These are phyloP conservation scores for Gymnosoma rotundatum DNA, from an alignment of 2,888 invertebrate genomes.

Conservation along the genomic window DNA sequence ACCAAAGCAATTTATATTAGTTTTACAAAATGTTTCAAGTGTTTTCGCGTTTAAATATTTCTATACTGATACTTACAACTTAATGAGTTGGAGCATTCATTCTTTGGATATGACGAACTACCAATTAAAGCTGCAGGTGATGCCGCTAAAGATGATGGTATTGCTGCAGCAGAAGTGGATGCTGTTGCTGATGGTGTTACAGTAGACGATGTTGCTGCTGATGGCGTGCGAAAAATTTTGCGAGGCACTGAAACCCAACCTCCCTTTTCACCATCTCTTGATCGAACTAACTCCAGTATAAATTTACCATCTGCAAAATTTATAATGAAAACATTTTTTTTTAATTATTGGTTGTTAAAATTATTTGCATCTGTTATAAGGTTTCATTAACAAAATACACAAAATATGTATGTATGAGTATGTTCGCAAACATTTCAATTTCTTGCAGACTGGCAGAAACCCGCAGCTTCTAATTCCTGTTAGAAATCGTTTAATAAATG, in stretches of 20 bases:
- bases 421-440: no score
- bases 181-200: constrained; percentile 83
- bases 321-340: neutral
- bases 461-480: no score
- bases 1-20: neutral
- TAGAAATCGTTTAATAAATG: no score
- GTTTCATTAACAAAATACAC: no score
- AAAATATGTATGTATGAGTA: no score
- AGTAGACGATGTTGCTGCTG: constrained; percentile 84
- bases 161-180: constrained; percentile 71
- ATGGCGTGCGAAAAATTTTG: constrained; percentile 93
- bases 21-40: neutral
- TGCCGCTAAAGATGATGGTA: constrained; percentile 49
- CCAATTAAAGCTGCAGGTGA: constrained; percentile 46
- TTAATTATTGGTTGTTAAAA: neutral
- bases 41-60: neutral
- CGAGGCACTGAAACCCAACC: constrained; percentile 95
- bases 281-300: constrained; percentile 91
- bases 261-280: constrained; percentile 90
- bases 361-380: neutral
- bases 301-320: constrained; percentile 91
- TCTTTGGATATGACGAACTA: constrained; percentile 83
- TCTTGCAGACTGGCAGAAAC: no score
- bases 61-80: constrained; percentile 85
- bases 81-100: constrained; percentile 90